phyloP scores from a whole-genome alignment of 2,113 vertebrate species.

The Pluvianellus socialis region DNA sequence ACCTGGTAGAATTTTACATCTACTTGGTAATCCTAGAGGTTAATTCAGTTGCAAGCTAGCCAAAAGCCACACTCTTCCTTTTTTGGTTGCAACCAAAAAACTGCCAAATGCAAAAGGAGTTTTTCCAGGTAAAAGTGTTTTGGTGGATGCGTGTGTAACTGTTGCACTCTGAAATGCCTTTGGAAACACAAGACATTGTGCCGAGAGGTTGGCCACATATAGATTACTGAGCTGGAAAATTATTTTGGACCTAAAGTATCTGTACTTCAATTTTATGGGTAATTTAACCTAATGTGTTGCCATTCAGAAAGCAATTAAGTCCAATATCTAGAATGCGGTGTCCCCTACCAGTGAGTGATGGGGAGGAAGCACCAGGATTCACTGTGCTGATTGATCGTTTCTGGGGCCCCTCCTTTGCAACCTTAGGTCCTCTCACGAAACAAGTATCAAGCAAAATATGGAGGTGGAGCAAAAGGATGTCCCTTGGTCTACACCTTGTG shows the following conservation, averaged over 20 bases:
- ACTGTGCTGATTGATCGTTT: not conserved
- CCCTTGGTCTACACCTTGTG: not conserved
- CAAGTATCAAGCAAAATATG: not conserved
- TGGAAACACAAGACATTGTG: conserved; percentile 16
- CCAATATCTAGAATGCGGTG: conserved; percentile 3
- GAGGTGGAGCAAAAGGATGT: not conserved
- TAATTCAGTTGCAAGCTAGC: not conserved
- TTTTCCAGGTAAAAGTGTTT: not conserved
- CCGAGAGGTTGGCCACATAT: conserved; percentile 22
- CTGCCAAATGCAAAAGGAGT: not conserved
- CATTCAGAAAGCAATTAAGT: conserved; percentile 66
- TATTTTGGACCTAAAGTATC: conserved; percentile 64
- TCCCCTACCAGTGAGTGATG: conserved; percentile 26
- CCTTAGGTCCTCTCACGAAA: not conserved
- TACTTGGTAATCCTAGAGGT: not conserved
- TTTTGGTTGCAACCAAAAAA: not conserved
- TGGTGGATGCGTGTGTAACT: not conserved
- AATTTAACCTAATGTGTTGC: conserved; percentile 65
- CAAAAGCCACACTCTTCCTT: not conserved
- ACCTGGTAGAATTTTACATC: not conserved
- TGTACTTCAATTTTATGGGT: conserved; percentile 65
- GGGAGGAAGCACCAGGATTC: not conserved
- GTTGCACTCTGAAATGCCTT: conserved; percentile 13
- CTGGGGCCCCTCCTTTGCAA: not conserved
- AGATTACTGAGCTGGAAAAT: conserved; percentile 69